Conservation (phyloP, 2,888 invertebrate species). For the Hymenopus coronatus region DNA sequence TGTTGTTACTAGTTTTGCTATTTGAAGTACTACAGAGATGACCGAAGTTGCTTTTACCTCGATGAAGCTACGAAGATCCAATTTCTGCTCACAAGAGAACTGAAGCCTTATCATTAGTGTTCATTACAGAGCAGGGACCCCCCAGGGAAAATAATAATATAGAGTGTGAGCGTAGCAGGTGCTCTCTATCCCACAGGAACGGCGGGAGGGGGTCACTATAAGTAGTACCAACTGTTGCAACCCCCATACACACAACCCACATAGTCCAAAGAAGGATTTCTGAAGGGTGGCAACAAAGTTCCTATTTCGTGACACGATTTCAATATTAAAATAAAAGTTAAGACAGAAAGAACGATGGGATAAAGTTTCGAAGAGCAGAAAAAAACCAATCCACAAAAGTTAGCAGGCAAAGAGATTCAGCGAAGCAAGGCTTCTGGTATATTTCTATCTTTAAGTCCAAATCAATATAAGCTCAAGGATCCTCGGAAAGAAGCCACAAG, state of each 20-base stretch:
- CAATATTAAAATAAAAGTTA: conserved; percentile 3
- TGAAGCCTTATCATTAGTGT: neutral
- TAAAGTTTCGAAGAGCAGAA: neutral
- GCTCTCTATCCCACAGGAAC: neutral
- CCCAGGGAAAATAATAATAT: neutral
- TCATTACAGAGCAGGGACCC: neutral
- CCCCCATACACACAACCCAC: neutral
- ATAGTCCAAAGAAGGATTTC: neutral
- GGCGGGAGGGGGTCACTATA: neutral
- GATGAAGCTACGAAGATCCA: neutral
- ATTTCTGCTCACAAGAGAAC: neutral
- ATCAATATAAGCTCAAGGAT: neutral
- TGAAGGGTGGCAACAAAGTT: neutral
- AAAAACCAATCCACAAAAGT: neutral
- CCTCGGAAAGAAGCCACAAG: neutral
- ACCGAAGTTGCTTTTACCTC: neutral
- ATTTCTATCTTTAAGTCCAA: neutral
- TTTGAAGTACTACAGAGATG: too few relatives aligned
- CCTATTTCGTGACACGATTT: neutral
- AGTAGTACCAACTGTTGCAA: neutral
- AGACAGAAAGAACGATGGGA: neutral
- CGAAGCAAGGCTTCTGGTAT: neutral
- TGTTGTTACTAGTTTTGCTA: too few relatives aligned
- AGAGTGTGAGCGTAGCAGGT: neutral
- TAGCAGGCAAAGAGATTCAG: neutral